phyloP scores from a whole-genome alignment of 1,140 invertebrate genomes.

The Lordiphosa mommai region DNA sequence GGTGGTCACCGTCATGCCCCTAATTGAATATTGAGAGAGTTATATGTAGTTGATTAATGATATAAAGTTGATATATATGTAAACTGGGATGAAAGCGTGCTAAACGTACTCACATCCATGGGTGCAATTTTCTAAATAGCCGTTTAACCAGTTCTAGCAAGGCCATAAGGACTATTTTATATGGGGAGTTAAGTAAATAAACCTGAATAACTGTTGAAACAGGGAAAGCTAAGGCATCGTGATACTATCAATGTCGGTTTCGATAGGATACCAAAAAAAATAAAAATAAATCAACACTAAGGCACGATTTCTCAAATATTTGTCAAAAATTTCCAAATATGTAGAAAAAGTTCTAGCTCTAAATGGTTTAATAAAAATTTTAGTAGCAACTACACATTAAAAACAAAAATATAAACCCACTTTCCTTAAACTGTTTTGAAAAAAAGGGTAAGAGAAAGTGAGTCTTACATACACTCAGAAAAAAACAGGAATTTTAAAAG shows the following conservation, averaged over 20 bases:
- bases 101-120: conserved; percentile 45
- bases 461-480: no score
- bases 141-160: conserved; percentile 40
- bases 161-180: conserved; percentile 14
- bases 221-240: conserved; percentile 7
- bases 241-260: conserved; percentile 9
- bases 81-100: conserved; percentile 26
- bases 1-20: conserved; percentile 99
- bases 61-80: neutral
- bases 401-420: neutral
- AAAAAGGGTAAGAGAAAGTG: no score
- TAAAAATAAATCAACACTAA: conserved; percentile 4
- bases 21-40: conserved; percentile 76
- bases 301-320: neutral
- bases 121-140: conserved; percentile 45
- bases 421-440: neutral
- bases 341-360: conserved; percentile 21
- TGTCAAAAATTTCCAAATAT: no score
- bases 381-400: conserved; percentile 10
- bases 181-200: neutral
- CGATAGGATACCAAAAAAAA: conserved; percentile 1
- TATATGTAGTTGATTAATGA: neutral
- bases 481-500: no score
- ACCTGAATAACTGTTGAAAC: conserved; percentile 13
- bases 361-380: neutral